Conservation (phyloP, 2,797 vertebrate species). For the Centroberyx gerrardi region DNA sequence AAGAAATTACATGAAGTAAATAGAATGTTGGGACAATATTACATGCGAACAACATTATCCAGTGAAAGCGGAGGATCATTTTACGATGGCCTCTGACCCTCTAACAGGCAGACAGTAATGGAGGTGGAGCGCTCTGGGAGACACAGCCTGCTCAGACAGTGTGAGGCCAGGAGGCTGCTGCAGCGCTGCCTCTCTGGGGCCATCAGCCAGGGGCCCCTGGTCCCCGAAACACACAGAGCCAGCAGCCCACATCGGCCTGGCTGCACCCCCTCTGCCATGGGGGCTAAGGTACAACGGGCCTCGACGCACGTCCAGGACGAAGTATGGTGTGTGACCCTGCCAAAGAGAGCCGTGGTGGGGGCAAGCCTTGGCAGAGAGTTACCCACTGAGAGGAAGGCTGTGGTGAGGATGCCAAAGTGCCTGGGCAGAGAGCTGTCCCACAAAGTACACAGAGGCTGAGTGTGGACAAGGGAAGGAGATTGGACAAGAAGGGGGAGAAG, state of each 20-base stretch:
- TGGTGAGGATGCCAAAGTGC: neutral
- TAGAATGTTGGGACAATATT: no score
- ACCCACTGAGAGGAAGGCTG: neutral
- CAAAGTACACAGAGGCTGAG: slow-evolving; percentile 12
- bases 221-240: neutral
- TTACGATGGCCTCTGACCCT: neutral
- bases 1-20: no score
- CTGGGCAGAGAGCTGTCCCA: neutral
- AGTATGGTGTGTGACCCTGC: neutral
- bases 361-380: neutral
- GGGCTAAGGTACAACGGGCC: neutral
- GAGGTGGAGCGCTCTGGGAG: slow-evolving; percentile 24
- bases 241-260: neutral
- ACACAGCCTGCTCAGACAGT: slow-evolving; percentile 14
- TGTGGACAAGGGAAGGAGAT: neutral
- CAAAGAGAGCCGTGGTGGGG: neutral
- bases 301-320: neutral
- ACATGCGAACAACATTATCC: no score
- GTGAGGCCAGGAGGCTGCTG: slow-evolving; percentile 54
- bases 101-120: neutral
- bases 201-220: slow-evolving; percentile 32
- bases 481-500: neutral
- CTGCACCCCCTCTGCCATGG: neutral
- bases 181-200: slow-evolving; percentile 57
- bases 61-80: neutral